phyloP scores from a whole-genome alignment of 53 echinoderm and acorn worm genomes.

The Patiria pectinifera region DNA sequence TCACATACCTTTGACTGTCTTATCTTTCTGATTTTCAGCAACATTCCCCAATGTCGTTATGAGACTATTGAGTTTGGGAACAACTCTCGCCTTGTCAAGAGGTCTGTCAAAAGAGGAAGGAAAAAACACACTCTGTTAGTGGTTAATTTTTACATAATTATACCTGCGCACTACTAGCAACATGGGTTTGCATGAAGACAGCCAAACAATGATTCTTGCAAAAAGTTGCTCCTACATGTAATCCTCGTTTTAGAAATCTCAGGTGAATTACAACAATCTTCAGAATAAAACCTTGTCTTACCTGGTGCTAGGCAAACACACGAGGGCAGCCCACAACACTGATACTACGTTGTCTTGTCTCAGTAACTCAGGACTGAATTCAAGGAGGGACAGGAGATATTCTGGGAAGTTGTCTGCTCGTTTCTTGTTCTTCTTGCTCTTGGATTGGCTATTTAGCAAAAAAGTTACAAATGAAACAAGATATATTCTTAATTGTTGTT shows the following conservation, averaged over 20 bases:
- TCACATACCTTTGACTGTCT: constrained; percentile 25
- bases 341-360: constrained; percentile 49
- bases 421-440: constrained; percentile 62
- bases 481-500: neutral
- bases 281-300: constrained; percentile 17
- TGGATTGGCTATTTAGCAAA: constrained; percentile 25
- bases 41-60: constrained; percentile 28
- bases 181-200: too few species aligned
- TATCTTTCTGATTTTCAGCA: constrained; percentile 15
- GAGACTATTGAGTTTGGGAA: constrained; percentile 18
- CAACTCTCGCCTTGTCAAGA: constrained; percentile 29
- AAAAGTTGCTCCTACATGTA: too few species aligned
- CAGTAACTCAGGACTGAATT: constrained; percentile 24
- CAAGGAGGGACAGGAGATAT: constrained; percentile 59
- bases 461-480: neutral
- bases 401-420: constrained; percentile 43
- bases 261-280: too few species aligned
- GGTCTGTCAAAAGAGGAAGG: constrained; percentile 37
- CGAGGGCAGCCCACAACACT: constrained; percentile 74
- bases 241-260: too few species aligned
- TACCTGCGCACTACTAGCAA: too few species aligned
- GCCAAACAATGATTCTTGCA: too few species aligned
- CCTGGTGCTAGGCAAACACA: constrained; percentile 80
- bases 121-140: neutral
- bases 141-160: too few species aligned